phyloP scores from a whole-genome alignment of 2,797 vertebrate species.

The Paguma larvata region DNA sequence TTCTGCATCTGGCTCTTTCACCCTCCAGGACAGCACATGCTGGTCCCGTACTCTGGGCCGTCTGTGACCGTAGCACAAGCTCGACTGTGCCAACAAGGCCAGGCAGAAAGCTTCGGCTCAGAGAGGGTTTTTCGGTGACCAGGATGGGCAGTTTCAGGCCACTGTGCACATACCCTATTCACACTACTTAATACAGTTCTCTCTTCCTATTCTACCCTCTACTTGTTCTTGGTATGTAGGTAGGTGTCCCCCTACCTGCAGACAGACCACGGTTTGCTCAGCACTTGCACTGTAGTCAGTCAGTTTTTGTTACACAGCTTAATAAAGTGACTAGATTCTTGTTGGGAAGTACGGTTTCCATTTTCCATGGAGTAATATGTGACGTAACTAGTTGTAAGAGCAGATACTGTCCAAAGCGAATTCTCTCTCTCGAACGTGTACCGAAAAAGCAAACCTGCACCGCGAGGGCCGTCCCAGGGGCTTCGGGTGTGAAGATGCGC shows the following conservation, averaged over 20 bases:
- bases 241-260: background rate
- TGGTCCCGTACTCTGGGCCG: background rate
- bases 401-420: background rate
- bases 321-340: background rate
- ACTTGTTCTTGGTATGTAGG: background rate
- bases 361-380: background rate
- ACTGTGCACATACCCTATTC: background rate
- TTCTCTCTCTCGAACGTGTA: background rate
- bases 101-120: background rate
- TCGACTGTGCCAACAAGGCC: background rate
- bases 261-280: background rate
- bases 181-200: background rate
- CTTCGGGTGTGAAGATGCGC: background rate
- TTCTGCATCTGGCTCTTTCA: background rate
- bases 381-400: background rate
- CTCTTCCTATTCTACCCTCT: background rate
- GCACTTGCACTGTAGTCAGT: background rate
- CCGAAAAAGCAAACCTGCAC: background rate
- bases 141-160: background rate
- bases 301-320: background rate
- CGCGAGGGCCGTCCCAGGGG: background rate
- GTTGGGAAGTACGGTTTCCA: background rate
- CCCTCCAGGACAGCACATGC: background rate
- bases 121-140: background rate
- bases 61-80: background rate